A percentile compares a stretch with the other conserved stretches of the same genome.
These are phyloP conservation scores for Pollenia angustigena DNA, from an alignment of 2,888 invertebrate species.

Conservation along the genomic window DNA sequence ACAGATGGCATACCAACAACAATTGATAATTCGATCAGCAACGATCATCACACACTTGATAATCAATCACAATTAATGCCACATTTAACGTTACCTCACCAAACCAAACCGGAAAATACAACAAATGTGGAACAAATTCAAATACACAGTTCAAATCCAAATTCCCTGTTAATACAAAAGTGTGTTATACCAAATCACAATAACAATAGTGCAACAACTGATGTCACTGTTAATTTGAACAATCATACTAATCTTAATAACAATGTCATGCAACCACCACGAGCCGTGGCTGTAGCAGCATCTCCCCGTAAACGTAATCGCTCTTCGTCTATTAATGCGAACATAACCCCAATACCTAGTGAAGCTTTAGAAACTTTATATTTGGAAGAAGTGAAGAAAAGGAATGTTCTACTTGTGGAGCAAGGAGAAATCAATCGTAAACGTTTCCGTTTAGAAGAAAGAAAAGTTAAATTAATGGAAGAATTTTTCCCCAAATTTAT, in stretches of 20 bases:
- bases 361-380: slow-evolving; percentile 78
- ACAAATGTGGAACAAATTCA: slow-evolving; percentile 46
- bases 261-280: slow-evolving; percentile 67
- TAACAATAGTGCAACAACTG: slow-evolving; percentile 25
- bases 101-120: slow-evolving; percentile 55
- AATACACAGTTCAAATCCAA: slow-evolving; percentile 54
- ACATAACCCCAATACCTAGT: slow-evolving; percentile 21
- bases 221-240: slow-evolving; percentile 36
- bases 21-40: slow-evolving; percentile 25
- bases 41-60: slow-evolving; percentile 31
- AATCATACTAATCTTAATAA: slow-evolving; percentile 58
- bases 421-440: slow-evolving; percentile 80
- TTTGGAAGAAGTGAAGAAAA: slow-evolving; percentile 79
- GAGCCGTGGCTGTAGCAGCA: slow-evolving; percentile 34
- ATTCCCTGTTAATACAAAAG: slow-evolving; percentile 57
- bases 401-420: slow-evolving; percentile 79
- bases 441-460: slow-evolving; percentile 79
- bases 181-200: slow-evolving; percentile 51
- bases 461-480: slow-evolving; percentile 79
- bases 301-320: slow-evolving; percentile 69
- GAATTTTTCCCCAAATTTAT: slow-evolving; percentile 81
- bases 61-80: slow-evolving; percentile 77
- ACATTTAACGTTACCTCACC: slow-evolving; percentile 49
- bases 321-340: slow-evolving; percentile 32
- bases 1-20: slow-evolving; percentile 68